Evolutionary conservation across 2,113 vertebrate species (phyloP), one percentile per base, ranked within the genome.

Genomic region (Porphyrio hochstetteri): DNA sequence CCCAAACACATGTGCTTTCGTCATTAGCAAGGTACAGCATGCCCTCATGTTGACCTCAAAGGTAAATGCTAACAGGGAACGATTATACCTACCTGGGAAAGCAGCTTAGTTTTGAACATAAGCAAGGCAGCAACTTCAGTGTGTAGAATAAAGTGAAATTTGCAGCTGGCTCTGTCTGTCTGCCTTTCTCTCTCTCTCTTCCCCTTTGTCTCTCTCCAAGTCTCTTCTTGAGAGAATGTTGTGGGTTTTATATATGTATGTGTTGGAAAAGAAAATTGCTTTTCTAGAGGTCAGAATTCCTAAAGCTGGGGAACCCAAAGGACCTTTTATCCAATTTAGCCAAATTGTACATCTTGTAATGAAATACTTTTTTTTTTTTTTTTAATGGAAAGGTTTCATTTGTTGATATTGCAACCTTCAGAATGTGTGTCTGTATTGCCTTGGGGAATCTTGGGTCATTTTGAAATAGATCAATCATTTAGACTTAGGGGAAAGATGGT

Each of bases 1-100:
- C 93, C 82, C 86, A 97, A 95, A 95, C 96, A 96, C 96, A 95
- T 97, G 96, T 96, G 90, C 95, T 97, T 97, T 96, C 93, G 93
- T 96, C 95, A 96, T 97, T 97, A 96, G 95, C 95, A 97, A 97
- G 95, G 95, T 96, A 96, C 95, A 97, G 95, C 95, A 96, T 97
- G 95, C 95, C 95, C 96, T 96, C 95, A 97, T 97, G 95, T 97
- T 97, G 92, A 84, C 95, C 95, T 96, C 95, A 95, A 96, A 96
- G 95, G 96, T 96, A 97, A 97, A 96, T 97, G 1, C 88, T 96
- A 93, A 61, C 64, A 96, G 93, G 95, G 95, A 97, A 96, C 85
- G 67, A 63, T 93, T 88, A 78, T 97, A 96, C 92, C 29, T 92
- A 86, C 86, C 82, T 96, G 61, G 93, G 92, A 94, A 93, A 96